Evolutionary conservation across 2,113 vertebrate genomes (phyloP), one percentile per base, ranked within the genome.

Genomic region (Apus apus): DNA sequence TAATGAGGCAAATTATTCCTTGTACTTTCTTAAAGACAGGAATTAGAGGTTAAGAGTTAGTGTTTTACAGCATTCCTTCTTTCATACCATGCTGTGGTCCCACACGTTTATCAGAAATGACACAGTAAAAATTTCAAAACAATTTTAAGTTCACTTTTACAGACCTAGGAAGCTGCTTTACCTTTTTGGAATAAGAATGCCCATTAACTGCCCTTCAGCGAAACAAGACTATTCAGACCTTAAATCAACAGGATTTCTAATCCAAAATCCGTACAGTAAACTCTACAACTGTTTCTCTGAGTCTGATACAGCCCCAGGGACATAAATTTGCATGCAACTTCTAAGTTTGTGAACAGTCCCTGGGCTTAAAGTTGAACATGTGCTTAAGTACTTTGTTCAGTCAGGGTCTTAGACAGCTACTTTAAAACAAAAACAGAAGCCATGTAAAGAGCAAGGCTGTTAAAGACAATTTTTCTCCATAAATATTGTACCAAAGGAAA

Each of bases 251-350:
- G 75, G 53, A 89, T 82, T 93, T 90, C 85, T 89, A 94, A 93
- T 72, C 61, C 90, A 45, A 78, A 89, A 91, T 75, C 84, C 0
- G 0, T 43, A 68, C 0, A 0, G 36, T 70, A 97, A 94, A 93
- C 71, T 76, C 84, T 13, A 21, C 40, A 40, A 40, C n/a, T 72
- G 70, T 10, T 93, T 75, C 80, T 53, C 68, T 58, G 68, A n/a
- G 53, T 78, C 85, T 85, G 83, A 89, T 95, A 65, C 85, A 75
- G 68, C 92, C 88, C 27, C 65, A 87, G 86, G 87, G 93, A 89
- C 83, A 74, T 50, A 89, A 92, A 96, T 94, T 95, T 96, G 94
- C 96, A 96, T 93, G 95, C 58, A 93, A 72, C 72, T 88, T 77
- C 57, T 71, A 71, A 84, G 40, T 84, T 45, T 81, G 65, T 81